Conservation (phyloP, 2,797 vertebrate genomes). For the Danio jaintianensis region DNA sequence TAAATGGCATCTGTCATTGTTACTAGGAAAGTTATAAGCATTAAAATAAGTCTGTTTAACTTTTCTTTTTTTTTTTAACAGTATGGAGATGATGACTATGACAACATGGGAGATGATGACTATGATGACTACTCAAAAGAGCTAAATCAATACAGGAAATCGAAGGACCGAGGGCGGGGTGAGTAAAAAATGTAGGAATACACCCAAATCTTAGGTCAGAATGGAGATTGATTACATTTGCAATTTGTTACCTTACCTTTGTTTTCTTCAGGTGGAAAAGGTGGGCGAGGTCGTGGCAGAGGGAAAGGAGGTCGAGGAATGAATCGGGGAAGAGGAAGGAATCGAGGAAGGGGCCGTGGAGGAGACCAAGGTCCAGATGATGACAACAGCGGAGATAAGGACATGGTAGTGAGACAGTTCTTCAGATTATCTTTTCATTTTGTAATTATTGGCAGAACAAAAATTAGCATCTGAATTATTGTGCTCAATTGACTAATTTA, state of each 20-base stretch:
- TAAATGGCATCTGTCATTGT: background rate
- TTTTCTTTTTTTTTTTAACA: constrained; percentile 58
- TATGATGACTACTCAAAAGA: constrained; percentile 93
- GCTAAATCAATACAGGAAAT: constrained; percentile 86
- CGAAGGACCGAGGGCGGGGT: constrained; percentile 88
- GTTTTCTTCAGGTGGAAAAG: constrained; percentile 72
- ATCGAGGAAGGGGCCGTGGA: constrained; percentile 76
- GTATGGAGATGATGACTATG: constrained; percentile 85
- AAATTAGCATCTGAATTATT: constrained; percentile 44
- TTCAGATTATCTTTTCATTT: background rate
- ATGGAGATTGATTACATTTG: background rate
- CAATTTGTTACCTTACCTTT: background rate
- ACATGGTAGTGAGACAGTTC: constrained; percentile 83
- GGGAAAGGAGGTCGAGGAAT: constrained; percentile 73
- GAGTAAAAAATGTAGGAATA: constrained; percentile 47
- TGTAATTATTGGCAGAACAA: constrained; percentile 4
- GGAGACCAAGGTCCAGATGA: constrained; percentile 85
- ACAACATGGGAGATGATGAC: constrained; percentile 86
- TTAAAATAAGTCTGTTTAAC: background rate
- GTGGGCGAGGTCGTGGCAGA: constrained; percentile 74
- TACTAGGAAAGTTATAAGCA: background rate
- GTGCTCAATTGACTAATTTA: constrained; percentile 42
- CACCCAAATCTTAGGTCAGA: background rate
- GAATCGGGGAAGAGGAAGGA: constrained; percentile 77
- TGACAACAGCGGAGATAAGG: constrained; percentile 89